Evolutionary conservation across 2,888 invertebrate species (phyloP), one percentile per base, ranked within the genome.

Genomic region (Hypena proboscidalis): DNA sequence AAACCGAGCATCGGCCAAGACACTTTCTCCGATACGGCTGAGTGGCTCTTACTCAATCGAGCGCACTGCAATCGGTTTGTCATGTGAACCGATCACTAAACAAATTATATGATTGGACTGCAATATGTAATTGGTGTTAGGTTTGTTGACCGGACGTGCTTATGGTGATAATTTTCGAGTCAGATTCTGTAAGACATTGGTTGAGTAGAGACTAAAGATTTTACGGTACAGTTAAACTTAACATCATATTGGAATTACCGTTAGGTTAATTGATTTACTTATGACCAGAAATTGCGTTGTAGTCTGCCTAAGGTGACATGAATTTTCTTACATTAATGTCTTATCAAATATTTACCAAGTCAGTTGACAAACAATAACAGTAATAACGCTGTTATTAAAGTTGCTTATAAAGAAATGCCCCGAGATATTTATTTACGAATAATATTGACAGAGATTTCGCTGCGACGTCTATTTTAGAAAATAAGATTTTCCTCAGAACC

Each of bases 11-110:
- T 14, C 26, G 49, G 63, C 23, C 57, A 48, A 40, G 51, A 52
- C 53, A 67, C 64, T 65, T 65, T 65, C 64, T 56, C 64, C 53
- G 67, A 49, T 51, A 57, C 67, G 64, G 48, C 64, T 44, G 38
- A 36, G 39, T 41, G 23, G 35, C 29, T 27, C 36, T 64, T 64
- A 54, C 65, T 67, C 61, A 65, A 64, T 65, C 46, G 61, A 57
- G 36, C 64, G 70, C 47, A 59, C 44, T 39, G 48, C 48, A 51
- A 47, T 63, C 49, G 44, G 45, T 32, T 57, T 49, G 60, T 49
- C 44, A 51, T 49, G 33, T 52, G 27, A 42, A 50, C 40, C 13
- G 25, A 23, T 37, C 27, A 35, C 46, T 37, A 56, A 45, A 35
- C 27, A 41, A 46, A 26, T n/a, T n/a, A n/a, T 39, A 11, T 19